Evolutionary conservation across 2,888 invertebrate species (phyloP), one percentile per base, ranked within the genome.

Genomic region (Diaperis boleti): DNA sequence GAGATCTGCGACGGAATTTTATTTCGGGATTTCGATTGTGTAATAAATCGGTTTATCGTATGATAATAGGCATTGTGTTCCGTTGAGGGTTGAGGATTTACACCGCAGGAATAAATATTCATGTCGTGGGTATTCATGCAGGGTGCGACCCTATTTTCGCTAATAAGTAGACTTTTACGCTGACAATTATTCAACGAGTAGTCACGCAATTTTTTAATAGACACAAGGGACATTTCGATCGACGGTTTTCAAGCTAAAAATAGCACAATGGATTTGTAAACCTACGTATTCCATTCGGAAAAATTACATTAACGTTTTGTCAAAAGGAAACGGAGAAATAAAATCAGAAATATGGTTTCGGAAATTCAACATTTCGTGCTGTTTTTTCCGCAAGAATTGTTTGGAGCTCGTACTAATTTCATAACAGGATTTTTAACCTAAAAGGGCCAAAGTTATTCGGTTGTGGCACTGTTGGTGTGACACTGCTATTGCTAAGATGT

Each of bases 21-120:
- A 49, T 49, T 49, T 49, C 18, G 13, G 49, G 41, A 18, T 33
- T 49, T 42, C 47, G 47, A 47, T 49, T 33, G 6, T n/a, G 49
- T 18, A 33, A 33, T 33, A 49, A 49, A 49, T 49, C 33, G 33
- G 31, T 49, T 33, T 15, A 15, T 11, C 5, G 49, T 31, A 49
- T 31, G 49, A 49, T 49, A 49, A 49, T 49, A 29, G 49, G 20
- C 41, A 42, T 20, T 42, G 10, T 7, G 41, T 17, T 4, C 15
- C 14, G 41, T 18, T n/a, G 41, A 15, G 39, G 39, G 13, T 15
- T 39, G 39, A 17, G 39, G 41, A 17, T 20, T 42, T 42, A 35
- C 49, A 18, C 18, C 18, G 20, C 47, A 10, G 17, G 8, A 49
- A 49, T 49, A 49, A 49, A 49, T 49, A 33, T 49, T 33, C 49